Evolutionary conservation across 1,140 invertebrate genomes (phyloP), one percentile per base, ranked within the genome.

Genomic region (Lerema accius): DNA sequence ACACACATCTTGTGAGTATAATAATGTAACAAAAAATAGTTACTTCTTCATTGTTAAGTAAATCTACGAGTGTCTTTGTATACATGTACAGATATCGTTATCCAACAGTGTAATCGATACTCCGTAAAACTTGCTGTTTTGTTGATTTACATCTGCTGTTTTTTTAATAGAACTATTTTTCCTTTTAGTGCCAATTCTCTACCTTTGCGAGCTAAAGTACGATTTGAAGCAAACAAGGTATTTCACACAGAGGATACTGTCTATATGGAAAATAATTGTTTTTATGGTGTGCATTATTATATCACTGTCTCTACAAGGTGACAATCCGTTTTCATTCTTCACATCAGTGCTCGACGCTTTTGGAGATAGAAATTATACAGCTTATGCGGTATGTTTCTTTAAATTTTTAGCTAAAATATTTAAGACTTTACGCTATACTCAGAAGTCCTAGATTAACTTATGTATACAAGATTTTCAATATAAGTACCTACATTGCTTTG

Each of bases 211-310:
- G 90, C 95, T 69, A 93, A 97, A 49, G 93, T 94, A 78, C 91
- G 93, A 13, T 81, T 96, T 98, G 32, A 94, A 94, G 63, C 90
- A 92, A 43, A 96, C 95, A 0, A 92, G 97, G 42, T 98, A 98
- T 80, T 98, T 97, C 79, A 95, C 94, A 0, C 96, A 97, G 74
- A 93, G 96, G 72, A 95, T 97, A 72, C 92, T 98, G 0, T 96
- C 97, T 0, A 72, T 96, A 0, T 98, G 96, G 96, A 98, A 98
- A 88, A 95, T 97, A 42, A 56, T 96, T 0, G 90, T 94, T 0
- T 98, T 98, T 84, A 93, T 97, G 67, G 90, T 94, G 32, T 93
- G 93, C 9, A 94, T 95, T 23, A 42, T 97, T 19, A 80, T 97
- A 1, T 95, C 96, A 45, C 85, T 96, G 19, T 91, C 94, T 68